Percentiles rank a stretch among this genome's conserved stretches.
phyloP scores from a whole-genome alignment of 2,797 vertebrate genomes.

The Protosalanx chinensis region DNA sequence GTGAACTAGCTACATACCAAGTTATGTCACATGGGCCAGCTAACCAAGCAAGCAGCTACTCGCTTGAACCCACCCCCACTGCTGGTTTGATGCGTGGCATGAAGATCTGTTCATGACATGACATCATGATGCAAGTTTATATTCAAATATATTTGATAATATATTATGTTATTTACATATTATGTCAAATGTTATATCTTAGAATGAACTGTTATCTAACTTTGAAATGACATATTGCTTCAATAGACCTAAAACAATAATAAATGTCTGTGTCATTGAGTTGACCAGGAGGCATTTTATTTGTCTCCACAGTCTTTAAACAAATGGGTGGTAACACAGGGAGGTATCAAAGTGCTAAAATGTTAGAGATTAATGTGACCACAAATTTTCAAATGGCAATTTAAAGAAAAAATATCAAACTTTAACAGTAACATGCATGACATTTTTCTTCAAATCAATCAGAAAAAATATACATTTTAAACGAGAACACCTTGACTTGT shows the following conservation, averaged over 20 bases:
- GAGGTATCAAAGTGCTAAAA: constrained; percentile 46
- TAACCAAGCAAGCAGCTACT: constrained; percentile 37
- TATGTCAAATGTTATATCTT: not conserved
- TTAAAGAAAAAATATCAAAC: constrained; percentile 22
- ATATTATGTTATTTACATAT: no score
- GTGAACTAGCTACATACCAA: constrained; percentile 45
- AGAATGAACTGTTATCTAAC: not conserved
- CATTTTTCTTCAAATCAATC: constrained; percentile 23
- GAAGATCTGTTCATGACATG: constrained; percentile 2
- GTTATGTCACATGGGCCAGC: constrained; percentile 48
- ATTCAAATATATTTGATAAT: constrained; percentile 2
- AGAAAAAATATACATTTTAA: constrained; percentile 32
- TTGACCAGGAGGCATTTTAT: constrained; percentile 43
- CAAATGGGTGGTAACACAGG: constrained; percentile 40
- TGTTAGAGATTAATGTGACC: constrained; percentile 32
- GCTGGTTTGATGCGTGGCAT: constrained; percentile 13
- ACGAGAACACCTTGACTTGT: not conserved
- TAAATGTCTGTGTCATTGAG: constrained; percentile 21
- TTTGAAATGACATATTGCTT: not conserved
- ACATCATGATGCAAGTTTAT: not conserved
- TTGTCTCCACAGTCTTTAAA: constrained; percentile 45
- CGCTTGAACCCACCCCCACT: constrained; percentile 40
- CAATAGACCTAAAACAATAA: not conserved
- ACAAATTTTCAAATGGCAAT: constrained; percentile 23
- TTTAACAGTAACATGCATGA: constrained; percentile 43